Conservation (phyloP, 2,888 invertebrate genomes). For the Schizaphis graminum region DNA sequence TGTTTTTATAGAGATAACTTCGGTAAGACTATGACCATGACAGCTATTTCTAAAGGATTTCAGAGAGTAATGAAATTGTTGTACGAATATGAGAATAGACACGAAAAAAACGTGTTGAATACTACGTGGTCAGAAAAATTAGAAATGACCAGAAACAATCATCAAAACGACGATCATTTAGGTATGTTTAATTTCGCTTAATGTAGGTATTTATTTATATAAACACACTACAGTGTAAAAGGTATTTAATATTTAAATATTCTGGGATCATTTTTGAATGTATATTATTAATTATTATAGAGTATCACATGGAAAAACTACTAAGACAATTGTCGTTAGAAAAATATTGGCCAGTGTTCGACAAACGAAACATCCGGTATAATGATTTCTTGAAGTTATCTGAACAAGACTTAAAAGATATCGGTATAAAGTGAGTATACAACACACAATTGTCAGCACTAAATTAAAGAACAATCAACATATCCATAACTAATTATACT, state of each 20-base stretch:
- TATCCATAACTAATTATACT: too few species aligned
- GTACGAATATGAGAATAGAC: conserved; percentile 71
- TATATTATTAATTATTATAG: neutral
- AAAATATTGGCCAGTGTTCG: conserved; percentile 71
- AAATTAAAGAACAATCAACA: neutral
- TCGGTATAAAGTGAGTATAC: conserved; percentile 73
- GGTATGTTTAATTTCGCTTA: conserved; percentile 22
- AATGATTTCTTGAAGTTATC: conserved; percentile 75
- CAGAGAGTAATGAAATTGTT: conserved; percentile 74
- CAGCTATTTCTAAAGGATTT: conserved; percentile 75
- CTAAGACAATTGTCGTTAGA: conserved; percentile 66
- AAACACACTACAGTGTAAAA: neutral
- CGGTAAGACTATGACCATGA: conserved; percentile 75
- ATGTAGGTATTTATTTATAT: neutral
- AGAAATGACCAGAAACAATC: neutral
- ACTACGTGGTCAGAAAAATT: conserved; percentile 16
- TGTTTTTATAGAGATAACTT: conserved; percentile 58
- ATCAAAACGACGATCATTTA: neutral
- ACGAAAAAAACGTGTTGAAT: neutral
- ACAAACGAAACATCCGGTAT: conserved; percentile 73
- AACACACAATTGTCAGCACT: neutral
- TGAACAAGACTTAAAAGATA: conserved; percentile 74
- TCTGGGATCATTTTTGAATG: neutral
- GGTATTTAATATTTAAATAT: neutral
- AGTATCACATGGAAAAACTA: conserved; percentile 64